Conservation (phyloP, 2,888 invertebrate genomes). For the Phyllotreta cruciferae region DNA sequence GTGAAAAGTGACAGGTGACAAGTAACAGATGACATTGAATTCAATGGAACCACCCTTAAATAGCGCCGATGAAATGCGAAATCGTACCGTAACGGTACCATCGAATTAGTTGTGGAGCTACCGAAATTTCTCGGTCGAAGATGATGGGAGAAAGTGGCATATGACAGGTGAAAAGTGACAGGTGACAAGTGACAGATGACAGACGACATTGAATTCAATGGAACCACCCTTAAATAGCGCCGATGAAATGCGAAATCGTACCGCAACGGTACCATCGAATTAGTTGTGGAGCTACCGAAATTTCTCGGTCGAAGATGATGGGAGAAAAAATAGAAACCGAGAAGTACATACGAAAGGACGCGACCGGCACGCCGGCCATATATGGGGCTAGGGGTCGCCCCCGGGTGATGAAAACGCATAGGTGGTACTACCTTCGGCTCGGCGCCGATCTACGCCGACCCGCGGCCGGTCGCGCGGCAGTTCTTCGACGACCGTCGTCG, state of each 20-base stretch:
- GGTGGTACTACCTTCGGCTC: too few species aligned
- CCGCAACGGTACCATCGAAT: too few species aligned
- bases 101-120: not conserved
- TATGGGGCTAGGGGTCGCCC: too few species aligned
- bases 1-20: not conserved
- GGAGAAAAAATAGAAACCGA: not conserved
- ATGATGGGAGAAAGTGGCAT: not conserved
- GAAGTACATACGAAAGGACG: not conserved
- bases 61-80: not conserved
- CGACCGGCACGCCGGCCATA: not conserved
- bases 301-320: not conserved
- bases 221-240: not conserved
- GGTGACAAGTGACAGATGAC: conserved; percentile 2
- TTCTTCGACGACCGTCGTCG: conserved; percentile 51
- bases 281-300: not conserved
- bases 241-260: not conserved
- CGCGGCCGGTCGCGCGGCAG: conserved; percentile 43
- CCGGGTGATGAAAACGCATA: too few species aligned
- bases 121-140: not conserved
- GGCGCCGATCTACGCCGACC: too few species aligned
- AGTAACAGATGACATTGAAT: conserved; percentile 1
- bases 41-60: not conserved
- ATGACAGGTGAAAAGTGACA: not conserved
- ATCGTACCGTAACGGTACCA: too few species aligned
- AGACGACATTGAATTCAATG: not conserved